Conservation (phyloP, 2,113 vertebrate species). For the Typhlomys cinereus region DNA sequence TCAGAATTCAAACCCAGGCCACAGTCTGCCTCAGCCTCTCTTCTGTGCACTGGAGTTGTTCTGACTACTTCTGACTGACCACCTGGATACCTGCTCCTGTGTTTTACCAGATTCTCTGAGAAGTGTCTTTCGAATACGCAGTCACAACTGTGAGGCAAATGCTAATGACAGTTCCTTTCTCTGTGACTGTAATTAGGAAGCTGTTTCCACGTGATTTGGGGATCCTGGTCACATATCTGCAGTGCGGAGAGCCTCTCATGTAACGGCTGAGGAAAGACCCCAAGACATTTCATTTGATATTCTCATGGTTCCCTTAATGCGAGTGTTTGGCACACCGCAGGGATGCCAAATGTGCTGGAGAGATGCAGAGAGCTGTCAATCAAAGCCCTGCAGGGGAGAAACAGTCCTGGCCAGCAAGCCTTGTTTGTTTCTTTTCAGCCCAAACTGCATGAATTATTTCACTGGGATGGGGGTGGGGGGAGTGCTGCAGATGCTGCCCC, state of each 20-base stretch:
- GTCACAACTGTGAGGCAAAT: slow-evolving; percentile 24
- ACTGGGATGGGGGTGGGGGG: neutral
- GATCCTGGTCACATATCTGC: slow-evolving; percentile 76
- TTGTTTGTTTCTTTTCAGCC: slow-evolving; percentile 64
- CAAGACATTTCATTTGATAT: slow-evolving; percentile 72
- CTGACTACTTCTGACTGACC: neutral
- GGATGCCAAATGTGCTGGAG: slow-evolving; percentile 67
- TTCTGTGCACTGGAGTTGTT: neutral
- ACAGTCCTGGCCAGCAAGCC: slow-evolving; percentile 52
- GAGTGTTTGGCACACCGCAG: slow-evolving; percentile 64
- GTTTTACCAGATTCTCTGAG: neutral
- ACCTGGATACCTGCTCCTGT: neutral
- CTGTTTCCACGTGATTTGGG: slow-evolving; percentile 82
- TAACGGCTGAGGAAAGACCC: slow-evolving; percentile 74
- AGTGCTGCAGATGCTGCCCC: slow-evolving; percentile 36
- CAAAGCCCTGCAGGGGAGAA: slow-evolving; percentile 50
- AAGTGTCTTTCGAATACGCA: slow-evolving; percentile 24
- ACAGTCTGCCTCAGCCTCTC: neutral
- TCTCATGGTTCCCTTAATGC: slow-evolving; percentile 67
- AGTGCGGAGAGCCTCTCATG: slow-evolving; percentile 76
- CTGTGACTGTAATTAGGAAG: slow-evolving; percentile 81
- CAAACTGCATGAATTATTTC: slow-evolving; percentile 71
- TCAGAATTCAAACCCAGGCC: neutral
- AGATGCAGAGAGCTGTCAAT: slow-evolving; percentile 67
- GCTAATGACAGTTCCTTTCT: slow-evolving; percentile 77